phyloP scores from a whole-genome alignment of 2,888 invertebrate genomes.

The Cactoblastis cactorum region DNA sequence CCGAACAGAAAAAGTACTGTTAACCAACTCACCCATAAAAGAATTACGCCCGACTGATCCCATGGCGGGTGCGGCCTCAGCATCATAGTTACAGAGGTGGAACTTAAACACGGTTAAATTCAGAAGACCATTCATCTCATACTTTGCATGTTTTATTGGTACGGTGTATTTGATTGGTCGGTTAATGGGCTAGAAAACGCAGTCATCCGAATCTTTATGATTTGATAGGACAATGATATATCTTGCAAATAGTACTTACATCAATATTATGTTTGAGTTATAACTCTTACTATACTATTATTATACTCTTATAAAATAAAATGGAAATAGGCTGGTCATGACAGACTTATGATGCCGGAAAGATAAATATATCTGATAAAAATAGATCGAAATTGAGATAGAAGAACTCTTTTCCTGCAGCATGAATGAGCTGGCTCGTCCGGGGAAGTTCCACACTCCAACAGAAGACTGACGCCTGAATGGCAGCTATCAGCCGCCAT shows the following conservation, averaged over 20 bases:
- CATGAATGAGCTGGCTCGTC: no score
- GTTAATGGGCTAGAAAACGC: constrained; percentile 59
- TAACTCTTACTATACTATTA: background rate
- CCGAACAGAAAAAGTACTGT: background rate
- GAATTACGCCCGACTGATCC: constrained; percentile 41
- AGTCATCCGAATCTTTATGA: constrained; percentile 36
- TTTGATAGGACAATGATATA: background rate
- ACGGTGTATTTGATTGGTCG: constrained; percentile 45
- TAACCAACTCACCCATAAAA: constrained; percentile 55
- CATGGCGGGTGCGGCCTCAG: constrained; percentile 42
- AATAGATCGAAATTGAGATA: no score
- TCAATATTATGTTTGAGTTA: background rate
- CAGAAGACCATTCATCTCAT: constrained; percentile 38
- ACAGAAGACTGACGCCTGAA: no score
- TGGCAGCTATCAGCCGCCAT: no score
- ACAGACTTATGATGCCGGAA: no score
- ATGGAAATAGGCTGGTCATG: no score
- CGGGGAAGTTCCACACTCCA: no score
- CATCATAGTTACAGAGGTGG: constrained; percentile 32
- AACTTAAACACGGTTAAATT: constrained; percentile 34
- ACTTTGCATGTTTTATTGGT: constrained; percentile 35
- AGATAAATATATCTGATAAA: background rate
- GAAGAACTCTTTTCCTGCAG: no score
- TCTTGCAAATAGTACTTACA: background rate
- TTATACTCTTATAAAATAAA: background rate